Percentiles rank a stretch among this genome's conserved stretches.
Evolutionary conservation across 2,888 invertebrate genomes (phyloP).

Genomic region (Dryomyza anilis): DNA sequence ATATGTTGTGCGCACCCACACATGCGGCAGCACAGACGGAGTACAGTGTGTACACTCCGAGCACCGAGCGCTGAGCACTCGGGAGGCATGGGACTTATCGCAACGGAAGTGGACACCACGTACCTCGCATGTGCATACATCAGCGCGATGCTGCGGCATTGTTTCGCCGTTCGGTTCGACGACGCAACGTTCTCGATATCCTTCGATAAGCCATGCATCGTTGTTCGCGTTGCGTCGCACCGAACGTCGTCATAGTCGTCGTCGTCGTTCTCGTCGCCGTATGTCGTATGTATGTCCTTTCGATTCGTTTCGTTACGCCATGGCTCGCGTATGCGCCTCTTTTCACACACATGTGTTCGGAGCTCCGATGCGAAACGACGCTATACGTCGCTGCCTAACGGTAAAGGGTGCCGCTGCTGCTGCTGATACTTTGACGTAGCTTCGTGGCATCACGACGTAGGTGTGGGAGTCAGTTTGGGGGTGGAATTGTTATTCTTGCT

Average conservation of each 20-base stretch:
- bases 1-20: slow-evolving; percentile 17
- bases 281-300: not conserved
- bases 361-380: not conserved
- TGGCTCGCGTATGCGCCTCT: too few relatives aligned
- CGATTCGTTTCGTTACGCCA: too few relatives aligned
- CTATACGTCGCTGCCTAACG: slow-evolving; percentile 3
- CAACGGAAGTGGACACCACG: slow-evolving; percentile 12
- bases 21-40: not conserved
- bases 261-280: slow-evolving; percentile 1
- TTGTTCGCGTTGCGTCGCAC: not conserved
- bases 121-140: slow-evolving; percentile 15
- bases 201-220: slow-evolving; percentile 18
- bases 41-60: not conserved
- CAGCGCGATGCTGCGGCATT: slow-evolving; percentile 13
- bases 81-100: not conserved
- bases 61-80: too few relatives aligned
- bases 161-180: slow-evolving; percentile 6
- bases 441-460: too few relatives aligned
- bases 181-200: slow-evolving; percentile 19
- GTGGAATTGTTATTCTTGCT: not conserved
- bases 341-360: not conserved
- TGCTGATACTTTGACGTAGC: not conserved
- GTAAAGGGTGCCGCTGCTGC: slow-evolving; percentile 12
- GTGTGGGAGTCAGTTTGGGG: slow-evolving; percentile 1
- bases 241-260: not conserved